Base-by-base conservation (phyloP, 2,113 vertebrate genomes). In the Microtus ochrogaster region DNA sequence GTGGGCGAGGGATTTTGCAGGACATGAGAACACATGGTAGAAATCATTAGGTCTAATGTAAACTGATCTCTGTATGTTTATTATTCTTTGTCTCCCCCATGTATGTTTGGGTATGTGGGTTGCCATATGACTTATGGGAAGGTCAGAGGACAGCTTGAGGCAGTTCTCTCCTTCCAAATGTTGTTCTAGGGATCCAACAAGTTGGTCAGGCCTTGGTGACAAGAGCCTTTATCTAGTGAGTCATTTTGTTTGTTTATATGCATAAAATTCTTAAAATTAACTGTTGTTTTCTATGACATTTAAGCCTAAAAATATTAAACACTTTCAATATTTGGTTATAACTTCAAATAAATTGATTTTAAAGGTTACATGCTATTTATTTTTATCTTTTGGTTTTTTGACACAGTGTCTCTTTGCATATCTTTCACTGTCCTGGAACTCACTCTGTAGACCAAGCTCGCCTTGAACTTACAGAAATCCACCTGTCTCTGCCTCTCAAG, bases 321-420 rank as follows among this genome's bases (percentile, higher is more conserved):
- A 41, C 49, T 95, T 95, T 39, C 90, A 49, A 28, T 92, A 74
- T 70, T 89, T 94, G 44, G 10, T 91, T 95, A 81, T 61, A 84
- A 33, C 76, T 83, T 79, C 78, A 96, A 94, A 88, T 79, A 79
- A 82, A 58, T 11, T 68, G 11, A 70, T 72, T 82, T 70, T 82
- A 33, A 81, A 82, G 49, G n/a, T 65, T 44, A 39, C 21, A 52
- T 81, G 49, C 33, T 52, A 81, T 19, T 78, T 52, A 81, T 19
- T 78, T 77, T 78, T 58, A 81, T 36, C n/a, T 81, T 58, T 58
- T 81, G 5, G 5, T n/a, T 26, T 58, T 14, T 81, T 55, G 33
- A 81, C 52, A 81, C 5, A 58, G 21, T 21, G 21, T 81, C 36
- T 81, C 52, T 33, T 30, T 58, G 21, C 19, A n/a, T 58, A 81